A percentile compares a stretch with the other conserved stretches of the same genome.
Evolutionary conservation across 2,797 vertebrate species (phyloP).

Genomic region (Sorex maritimensis): DNA sequence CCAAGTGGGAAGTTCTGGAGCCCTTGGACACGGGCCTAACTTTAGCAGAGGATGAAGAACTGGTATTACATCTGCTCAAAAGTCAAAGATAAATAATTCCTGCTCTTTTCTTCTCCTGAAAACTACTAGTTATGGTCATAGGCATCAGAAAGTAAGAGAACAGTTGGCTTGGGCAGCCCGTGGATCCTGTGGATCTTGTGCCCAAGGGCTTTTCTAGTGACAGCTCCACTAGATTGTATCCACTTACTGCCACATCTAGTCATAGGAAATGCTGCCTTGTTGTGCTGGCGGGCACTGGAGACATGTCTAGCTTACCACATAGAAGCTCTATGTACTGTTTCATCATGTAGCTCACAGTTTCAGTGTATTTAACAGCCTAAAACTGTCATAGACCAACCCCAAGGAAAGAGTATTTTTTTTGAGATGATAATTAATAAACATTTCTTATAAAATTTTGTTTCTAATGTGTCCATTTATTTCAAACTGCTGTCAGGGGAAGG

Average conservation of each 20-base stretch:
- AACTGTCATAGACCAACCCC: conserved; percentile 54
- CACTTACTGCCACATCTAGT: conserved; percentile 32
- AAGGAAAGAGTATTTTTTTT: conserved; percentile 80
- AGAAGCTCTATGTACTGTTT: conserved; percentile 55
- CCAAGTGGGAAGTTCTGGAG: conserved; percentile 82
- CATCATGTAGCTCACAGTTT: conserved; percentile 60
- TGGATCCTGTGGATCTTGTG: conserved; percentile 49
- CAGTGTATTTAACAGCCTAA: conserved; percentile 78
- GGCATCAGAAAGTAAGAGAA: conserved; percentile 74
- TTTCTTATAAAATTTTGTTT: conserved; percentile 81
- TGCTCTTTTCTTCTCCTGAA: conserved; percentile 54
- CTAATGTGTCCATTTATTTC: conserved; percentile 58
- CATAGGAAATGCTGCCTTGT: conserved; percentile 59
- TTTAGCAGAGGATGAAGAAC: conserved; percentile 94
- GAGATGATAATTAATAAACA: conserved; percentile 74
- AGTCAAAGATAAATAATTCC: conserved; percentile 88
- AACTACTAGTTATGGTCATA: conserved; percentile 70
- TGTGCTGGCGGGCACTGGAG: conserved; percentile 56
- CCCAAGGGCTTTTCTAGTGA: conserved; percentile 26
- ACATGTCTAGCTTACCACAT: conserved; percentile 65
- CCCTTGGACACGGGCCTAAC: conserved; percentile 95
- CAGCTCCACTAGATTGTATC: conserved; percentile 49
- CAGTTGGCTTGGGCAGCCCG: conserved; percentile 60
- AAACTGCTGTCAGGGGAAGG: conserved; percentile 48
- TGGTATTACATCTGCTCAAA: conserved; percentile 93